Evolutionary conservation across 1,140 invertebrate species (phyloP), one percentile per base, ranked within the genome.

Genomic region (Dinoponera quadriceps): DNA sequence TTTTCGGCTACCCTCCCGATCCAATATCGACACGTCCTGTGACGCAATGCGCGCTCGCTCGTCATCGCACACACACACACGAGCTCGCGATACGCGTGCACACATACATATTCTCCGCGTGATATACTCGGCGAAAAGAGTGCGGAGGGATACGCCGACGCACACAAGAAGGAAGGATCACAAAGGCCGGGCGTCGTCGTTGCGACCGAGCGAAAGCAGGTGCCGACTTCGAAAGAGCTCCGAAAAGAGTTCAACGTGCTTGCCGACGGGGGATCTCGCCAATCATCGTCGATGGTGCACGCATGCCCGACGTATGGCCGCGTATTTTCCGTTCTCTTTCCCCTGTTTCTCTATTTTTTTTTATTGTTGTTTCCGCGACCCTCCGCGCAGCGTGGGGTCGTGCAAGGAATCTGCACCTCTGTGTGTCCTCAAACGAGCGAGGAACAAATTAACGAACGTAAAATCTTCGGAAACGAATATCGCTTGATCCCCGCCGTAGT

Each of bases 251-350:
- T 91, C 88, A 91, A 92, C 90, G 85, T 84, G 78, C 66, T 25
- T 85, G 86, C 86, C 91, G 85, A 86, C 91, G 87, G 91, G 91
- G 89, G 91, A 90, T 90, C 91, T 87, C 87, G 38, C 38, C 89
- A 87, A 91, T 92, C 91, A 91, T 62, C 60, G 68, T 55, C 80
- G 29, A 71, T 59, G 75, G 75, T 25, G 9, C 27, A 80, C 33
- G 51, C 29, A 57, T 69, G 74, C 81, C 48, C 71, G 71, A 66
- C 55, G 74, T n/a, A n/a, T 27, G 57, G 25, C 22, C 11, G 33
- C 20, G 51, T 72, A 48, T 55, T 55, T 82, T 71, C 54, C 38
- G 25, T 55, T 54, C 65, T 71, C 18, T 44, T 72, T 55, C 59
- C 49, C 27, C 44, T 54, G 27, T 68, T 65, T 57, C 59, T 63